These are phyloP conservation scores for Bombylius discolor DNA, from an alignment of 2,888 invertebrate species.

Conservation along the genomic window DNA sequence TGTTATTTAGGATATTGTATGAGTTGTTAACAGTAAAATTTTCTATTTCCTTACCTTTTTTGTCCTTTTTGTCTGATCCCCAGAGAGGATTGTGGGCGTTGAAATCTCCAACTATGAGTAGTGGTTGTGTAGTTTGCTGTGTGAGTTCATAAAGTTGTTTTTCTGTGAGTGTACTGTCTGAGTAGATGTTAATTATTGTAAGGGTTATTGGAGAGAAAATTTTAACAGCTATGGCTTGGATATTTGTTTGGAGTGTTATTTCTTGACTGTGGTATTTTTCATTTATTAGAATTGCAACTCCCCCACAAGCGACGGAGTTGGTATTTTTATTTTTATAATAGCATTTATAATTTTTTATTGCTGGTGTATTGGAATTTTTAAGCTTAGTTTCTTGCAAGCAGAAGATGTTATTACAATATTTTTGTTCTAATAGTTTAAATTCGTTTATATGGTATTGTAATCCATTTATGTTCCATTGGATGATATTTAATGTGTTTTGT, in stretches of 20 bases:
- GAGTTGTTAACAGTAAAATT: background rate
- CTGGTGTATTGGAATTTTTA: background rate
- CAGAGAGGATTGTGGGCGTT: background rate
- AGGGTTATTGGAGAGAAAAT: background rate
- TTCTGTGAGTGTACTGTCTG: background rate
- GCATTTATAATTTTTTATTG: background rate
- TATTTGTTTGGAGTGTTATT: background rate
- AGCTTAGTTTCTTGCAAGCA: background rate
- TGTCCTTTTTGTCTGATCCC: background rate
- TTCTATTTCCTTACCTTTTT: background rate
- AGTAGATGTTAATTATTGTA: slow-evolving; percentile 2
- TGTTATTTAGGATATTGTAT: slow-evolving; percentile 3
- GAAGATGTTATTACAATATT: background rate
- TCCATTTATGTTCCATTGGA: too few species aligned
- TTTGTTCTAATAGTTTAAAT: background rate
- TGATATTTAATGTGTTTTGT: too few species aligned
- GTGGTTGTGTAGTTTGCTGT: background rate
- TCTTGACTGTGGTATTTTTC: background rate
- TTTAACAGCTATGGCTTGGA: background rate
- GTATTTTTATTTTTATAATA: background rate
- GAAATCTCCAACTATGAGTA: background rate
- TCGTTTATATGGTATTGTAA: background rate
- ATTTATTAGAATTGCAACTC: background rate
- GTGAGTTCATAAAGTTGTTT: background rate
- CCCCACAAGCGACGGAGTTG: background rate